Conservation (phyloP, 2,113 vertebrate species). For the Scopus umbretta region DNA sequence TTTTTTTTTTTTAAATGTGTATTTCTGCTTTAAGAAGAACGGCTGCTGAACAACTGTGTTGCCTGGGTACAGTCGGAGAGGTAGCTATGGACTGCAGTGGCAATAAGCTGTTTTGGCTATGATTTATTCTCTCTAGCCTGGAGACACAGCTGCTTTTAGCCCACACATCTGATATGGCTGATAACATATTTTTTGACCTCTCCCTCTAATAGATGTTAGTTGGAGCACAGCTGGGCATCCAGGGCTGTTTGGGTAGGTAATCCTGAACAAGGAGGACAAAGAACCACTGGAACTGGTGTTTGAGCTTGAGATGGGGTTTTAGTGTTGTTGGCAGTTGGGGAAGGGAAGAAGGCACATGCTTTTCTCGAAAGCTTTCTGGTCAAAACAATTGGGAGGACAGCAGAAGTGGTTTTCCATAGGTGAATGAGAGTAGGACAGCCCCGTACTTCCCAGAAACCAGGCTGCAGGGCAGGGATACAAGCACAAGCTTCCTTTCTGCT, state of each 20-base stretch:
- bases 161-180: accelerated
- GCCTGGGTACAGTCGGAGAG: accelerated
- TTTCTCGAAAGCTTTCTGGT: neutral
- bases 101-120: neutral
- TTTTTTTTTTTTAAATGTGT: neutral
- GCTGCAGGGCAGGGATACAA: neutral
- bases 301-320: neutral
- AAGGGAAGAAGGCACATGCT: neutral
- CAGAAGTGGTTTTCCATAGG: neutral
- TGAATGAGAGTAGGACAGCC: neutral
- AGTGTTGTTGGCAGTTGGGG: accelerated
- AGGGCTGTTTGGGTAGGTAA: neutral
- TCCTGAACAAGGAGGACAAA: neutral
- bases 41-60: neutral
- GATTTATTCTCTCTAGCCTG: neutral
- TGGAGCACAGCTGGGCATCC: neutral
- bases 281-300: accelerated
- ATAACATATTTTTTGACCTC: neutral
- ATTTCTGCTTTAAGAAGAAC: neutral
- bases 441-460: accelerated
- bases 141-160: neutral
- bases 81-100: neutral
- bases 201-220: neutral
- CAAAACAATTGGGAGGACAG: neutral
- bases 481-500: accelerated